Percentiles rank a stretch among this genome's conserved stretches.
Conservation (phyloP, 2,888 invertebrate genomes). For the Gnatocerus cornutus region DNA sequence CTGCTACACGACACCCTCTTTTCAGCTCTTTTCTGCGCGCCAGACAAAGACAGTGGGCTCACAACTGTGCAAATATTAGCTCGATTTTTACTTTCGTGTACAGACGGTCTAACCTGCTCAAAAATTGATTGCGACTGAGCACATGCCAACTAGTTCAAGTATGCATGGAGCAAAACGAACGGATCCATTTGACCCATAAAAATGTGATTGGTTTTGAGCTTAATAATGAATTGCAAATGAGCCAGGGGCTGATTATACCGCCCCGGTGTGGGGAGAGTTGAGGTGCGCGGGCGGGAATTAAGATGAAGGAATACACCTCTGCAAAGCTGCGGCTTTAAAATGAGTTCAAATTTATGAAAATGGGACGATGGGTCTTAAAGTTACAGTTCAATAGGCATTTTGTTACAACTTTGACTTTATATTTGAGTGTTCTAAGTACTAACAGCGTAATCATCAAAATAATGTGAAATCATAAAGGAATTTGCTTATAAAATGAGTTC, state of each 20-base stretch:
- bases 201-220: slow-evolving; percentile 8
- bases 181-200: slow-evolving; percentile 33
- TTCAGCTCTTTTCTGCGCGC: slow-evolving; percentile 14
- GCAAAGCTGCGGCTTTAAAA: too few relatives aligned
- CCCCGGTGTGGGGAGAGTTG: background rate
- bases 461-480: too few relatives aligned
- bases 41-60: background rate
- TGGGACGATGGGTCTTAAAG: too few relatives aligned
- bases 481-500: too few relatives aligned
- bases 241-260: background rate
- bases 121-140: slow-evolving; percentile 40
- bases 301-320: slow-evolving; percentile 8
- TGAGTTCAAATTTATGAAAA: too few relatives aligned
- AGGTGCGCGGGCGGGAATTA: slow-evolving; percentile 2
- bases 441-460: too few relatives aligned
- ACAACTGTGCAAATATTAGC: slow-evolving; percentile 10
- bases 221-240: slow-evolving; percentile 35
- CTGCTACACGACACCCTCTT: slow-evolving; percentile 50
- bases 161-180: slow-evolving; percentile 22
- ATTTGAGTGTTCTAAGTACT: too few relatives aligned
- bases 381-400: too few relatives aligned
- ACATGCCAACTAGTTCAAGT: slow-evolving; percentile 32
- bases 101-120: slow-evolving; percentile 33
- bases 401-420: too few relatives aligned
- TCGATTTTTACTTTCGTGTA: slow-evolving; percentile 39